phyloP scores from a whole-genome alignment of 2,888 invertebrate genomes.

The Oxyscelio sp. region DNA sequence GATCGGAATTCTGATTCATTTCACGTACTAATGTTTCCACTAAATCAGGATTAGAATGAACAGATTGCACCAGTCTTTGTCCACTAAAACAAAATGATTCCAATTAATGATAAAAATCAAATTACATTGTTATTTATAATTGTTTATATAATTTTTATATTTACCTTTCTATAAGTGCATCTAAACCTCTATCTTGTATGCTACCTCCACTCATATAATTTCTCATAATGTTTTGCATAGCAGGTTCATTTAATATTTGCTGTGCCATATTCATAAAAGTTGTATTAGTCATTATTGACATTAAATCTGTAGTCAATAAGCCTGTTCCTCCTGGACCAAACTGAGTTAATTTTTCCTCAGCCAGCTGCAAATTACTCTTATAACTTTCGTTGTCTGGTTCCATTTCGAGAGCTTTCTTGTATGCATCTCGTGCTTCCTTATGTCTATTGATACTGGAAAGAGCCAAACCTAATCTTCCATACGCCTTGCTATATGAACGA shows the following conservation, averaged over 20 bases:
- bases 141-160: too few species aligned
- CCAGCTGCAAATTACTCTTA: slow-evolving; percentile 94
- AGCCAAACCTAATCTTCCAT: slow-evolving; percentile 96
- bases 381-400: slow-evolving; percentile 98
- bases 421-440: slow-evolving; percentile 96
- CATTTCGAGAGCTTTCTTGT: slow-evolving; percentile 95
- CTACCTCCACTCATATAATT: slow-evolving; percentile 89
- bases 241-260: slow-evolving; percentile 95
- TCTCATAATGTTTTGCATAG: slow-evolving; percentile 93
- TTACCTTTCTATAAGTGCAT: too few species aligned
- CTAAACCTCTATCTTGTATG: slow-evolving; percentile 86
- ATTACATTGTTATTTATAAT: too few species aligned
- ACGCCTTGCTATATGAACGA: slow-evolving; percentile 97
- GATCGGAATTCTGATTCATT: slow-evolving; percentile 87
- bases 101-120: neutral
- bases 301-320: slow-evolving; percentile 89
- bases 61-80: slow-evolving; percentile 94
- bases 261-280: slow-evolving; percentile 95
- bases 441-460: slow-evolving; percentile 95
- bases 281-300: slow-evolving; percentile 93
- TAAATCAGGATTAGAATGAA: slow-evolving; percentile 95
- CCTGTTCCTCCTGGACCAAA: slow-evolving; percentile 80
- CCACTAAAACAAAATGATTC: slow-evolving; percentile 90
- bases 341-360: slow-evolving; percentile 91
- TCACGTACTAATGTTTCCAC: slow-evolving; percentile 93